Base-by-base conservation (phyloP, 1,140 invertebrate genomes). In the Drosophila biarmipes region DNA sequence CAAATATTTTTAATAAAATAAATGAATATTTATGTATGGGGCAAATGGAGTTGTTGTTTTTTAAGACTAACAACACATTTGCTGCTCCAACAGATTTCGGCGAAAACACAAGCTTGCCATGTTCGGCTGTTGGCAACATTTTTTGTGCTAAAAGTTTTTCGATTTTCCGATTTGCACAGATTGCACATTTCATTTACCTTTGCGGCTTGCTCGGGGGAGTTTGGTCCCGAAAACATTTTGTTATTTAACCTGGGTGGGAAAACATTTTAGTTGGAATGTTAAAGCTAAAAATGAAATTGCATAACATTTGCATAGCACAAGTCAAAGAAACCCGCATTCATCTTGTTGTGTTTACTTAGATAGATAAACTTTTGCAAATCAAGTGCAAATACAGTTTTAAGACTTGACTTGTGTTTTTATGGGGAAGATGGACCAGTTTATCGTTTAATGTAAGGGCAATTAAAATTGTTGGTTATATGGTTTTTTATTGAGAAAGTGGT, bases 131-230 rank as follows among this genome's bases (percentile, higher is more conserved):
- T 73, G 64, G 38, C 31, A 69, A 69, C 48, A 68, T 46, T 69
- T 66, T 68, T 69, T 38, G 38, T 15, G 40, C 29, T 29, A 42
- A 69, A 69, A 69, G 51, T 68, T 55, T 71, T 69, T 38, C 19
- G 67, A 69, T 69, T 69, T 69, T 56, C 66, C 49, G 63, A 55
- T 55, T 46, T 31, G 63, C 66, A 68, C 66, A 69, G 66, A 69
- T 69, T 69, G 66, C 63, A 69, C 66, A 69, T 69, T 69, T 69
- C 66, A 69, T 69, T 69, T 69, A 69, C 66, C 64, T 68, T 69
- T 69, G 67, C 63, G 51, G 64, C 66, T 56, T 34, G 12, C 51
- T 40, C 34, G 24, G 12, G 63, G 34, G 66, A 55, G 42, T 38
- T 56, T n/a, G n/a, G 17, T 17, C 12, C 27, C 14, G 19, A 19